Conservation (phyloP, 1,140 invertebrate genomes). For the Leptoteleia sp. region DNA sequence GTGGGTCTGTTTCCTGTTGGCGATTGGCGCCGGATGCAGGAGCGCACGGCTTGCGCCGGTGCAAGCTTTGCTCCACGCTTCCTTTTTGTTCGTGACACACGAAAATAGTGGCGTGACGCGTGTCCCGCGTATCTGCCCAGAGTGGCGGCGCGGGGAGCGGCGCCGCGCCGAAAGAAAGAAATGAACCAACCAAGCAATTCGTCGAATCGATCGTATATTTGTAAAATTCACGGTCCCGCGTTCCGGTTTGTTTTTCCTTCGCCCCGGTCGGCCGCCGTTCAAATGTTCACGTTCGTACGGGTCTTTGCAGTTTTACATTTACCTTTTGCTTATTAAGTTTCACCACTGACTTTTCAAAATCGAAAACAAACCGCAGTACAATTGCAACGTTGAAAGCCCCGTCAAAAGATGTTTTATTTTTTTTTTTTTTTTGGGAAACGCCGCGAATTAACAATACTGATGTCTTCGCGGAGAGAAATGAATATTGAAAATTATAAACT, state of each 20-base stretch:
- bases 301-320: no score
- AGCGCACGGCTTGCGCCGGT: slow-evolving; percentile 17
- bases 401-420: no score
- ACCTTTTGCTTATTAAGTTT: no score
- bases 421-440: no score
- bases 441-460: no score
- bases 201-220: slow-evolving; percentile 44
- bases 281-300: slow-evolving; percentile 8
- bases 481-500: no score
- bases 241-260: slow-evolving; percentile 15
- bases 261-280: neutral
- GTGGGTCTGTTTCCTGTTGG: slow-evolving; percentile 39
- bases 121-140: slow-evolving; percentile 56
- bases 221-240: slow-evolving; percentile 20
- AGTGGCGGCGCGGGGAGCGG: slow-evolving; percentile 29
- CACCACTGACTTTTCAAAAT: no score
- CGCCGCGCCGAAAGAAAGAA: slow-evolving; percentile 24
- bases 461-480: no score
- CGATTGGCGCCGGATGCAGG: slow-evolving; percentile 40
- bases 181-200: slow-evolving; percentile 24
- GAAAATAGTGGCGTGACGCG: slow-evolving; percentile 57
- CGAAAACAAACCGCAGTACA: no score
- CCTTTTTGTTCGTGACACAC: slow-evolving; percentile 41
- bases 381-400: no score
- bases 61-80: slow-evolving; percentile 19